Percentiles rank a stretch among this genome's conserved stretches.
Conservation (phyloP, 2,113 vertebrate genomes). For the Paramisgurnus dabryanus region DNA sequence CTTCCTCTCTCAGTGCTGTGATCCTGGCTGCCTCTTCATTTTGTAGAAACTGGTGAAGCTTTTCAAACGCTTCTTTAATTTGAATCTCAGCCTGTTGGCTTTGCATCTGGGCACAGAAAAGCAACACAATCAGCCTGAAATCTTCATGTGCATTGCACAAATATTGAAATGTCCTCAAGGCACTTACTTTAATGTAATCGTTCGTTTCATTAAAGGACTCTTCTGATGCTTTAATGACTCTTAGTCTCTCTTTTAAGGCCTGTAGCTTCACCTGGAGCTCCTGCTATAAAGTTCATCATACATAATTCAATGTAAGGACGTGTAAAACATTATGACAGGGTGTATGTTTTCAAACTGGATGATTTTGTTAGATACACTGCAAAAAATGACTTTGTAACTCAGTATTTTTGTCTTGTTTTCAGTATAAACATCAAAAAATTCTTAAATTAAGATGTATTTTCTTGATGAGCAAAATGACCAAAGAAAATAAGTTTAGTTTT, state of each 20-base stretch:
- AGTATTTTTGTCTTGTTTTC: too few species aligned
- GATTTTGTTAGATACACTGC: too few species aligned
- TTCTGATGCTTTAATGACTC: conserved; percentile 26
- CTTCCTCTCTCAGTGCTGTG: conserved; percentile 40
- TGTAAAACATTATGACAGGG: not conserved
- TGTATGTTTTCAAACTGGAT: not conserved
- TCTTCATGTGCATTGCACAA: not conserved
- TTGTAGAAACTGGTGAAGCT: conserved; percentile 53
- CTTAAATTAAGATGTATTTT: too few species aligned
- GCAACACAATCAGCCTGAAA: not conserved
- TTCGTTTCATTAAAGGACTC: conserved; percentile 37
- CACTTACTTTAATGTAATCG: conserved; percentile 43
- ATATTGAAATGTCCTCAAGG: not conserved
- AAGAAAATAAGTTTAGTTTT: too few species aligned
- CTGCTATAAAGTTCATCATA: conserved; percentile 20
- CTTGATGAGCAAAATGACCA: too few species aligned
- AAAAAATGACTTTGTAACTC: too few species aligned
- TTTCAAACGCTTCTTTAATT: conserved; percentile 44
- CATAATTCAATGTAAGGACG: not conserved
- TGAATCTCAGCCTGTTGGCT: conserved; percentile 34
- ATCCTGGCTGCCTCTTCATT: conserved; percentile 48
- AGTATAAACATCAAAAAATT: too few species aligned
- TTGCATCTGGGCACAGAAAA: conserved; percentile 37
- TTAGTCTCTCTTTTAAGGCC: conserved; percentile 30
- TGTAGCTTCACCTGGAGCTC: conserved; percentile 40